These are phyloP conservation scores for Neogale vison DNA, from an alignment of 2,113 vertebrate species.

Conservation along the genomic window DNA sequence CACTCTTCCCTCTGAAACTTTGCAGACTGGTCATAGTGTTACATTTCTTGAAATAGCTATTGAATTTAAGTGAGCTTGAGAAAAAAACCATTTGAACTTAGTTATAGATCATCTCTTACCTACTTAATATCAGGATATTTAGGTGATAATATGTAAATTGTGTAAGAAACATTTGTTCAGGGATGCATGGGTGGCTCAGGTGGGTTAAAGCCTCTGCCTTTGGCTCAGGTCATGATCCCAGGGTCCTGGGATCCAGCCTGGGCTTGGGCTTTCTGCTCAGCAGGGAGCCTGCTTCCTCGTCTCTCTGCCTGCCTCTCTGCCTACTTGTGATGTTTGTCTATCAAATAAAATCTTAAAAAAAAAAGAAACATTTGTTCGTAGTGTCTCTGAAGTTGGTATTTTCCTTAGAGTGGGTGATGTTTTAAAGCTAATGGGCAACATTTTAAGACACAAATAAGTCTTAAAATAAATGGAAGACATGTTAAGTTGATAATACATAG, in stretches of 20 bases:
- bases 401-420: background rate
- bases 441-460: background rate
- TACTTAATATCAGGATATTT: background rate
- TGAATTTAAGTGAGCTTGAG: background rate
- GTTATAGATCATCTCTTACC: constrained; percentile 13
- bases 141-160: background rate
- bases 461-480: background rate
- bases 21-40: background rate
- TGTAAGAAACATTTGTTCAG: background rate
- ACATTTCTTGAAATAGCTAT: background rate
- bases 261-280: no score
- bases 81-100: background rate
- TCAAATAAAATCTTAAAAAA: no score
- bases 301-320: no score
- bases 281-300: no score
- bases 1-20: constrained; percentile 59
- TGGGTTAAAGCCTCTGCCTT: no score
- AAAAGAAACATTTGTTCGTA: background rate
- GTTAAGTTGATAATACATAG: background rate
- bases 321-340: no score
- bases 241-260: no score
- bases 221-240: no score
- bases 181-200: no score
- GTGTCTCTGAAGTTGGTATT: background rate
- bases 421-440: background rate